Percentiles rank a stretch among this genome's conserved stretches.
Conservation (phyloP, 2,113 vertebrate species). For the Bos javanicus region DNA sequence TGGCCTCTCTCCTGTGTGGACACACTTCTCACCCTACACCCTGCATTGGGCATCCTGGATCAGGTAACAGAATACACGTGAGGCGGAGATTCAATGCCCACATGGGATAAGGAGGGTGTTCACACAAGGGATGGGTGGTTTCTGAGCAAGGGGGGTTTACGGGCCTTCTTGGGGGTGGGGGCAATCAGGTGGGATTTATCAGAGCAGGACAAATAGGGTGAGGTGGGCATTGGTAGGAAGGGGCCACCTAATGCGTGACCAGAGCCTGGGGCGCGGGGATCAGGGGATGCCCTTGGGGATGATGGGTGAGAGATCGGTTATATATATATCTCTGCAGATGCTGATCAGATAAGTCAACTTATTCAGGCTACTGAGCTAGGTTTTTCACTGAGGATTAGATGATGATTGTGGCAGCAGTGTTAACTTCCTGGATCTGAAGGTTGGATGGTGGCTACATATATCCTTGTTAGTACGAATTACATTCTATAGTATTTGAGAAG, state of each 20-base stretch:
- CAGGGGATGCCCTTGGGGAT: background rate
- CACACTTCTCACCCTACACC: background rate
- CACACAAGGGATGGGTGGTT: background rate
- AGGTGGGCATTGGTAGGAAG: background rate
- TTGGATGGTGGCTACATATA: too few relatives aligned
- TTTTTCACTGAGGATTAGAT: background rate
- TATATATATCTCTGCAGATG: background rate
- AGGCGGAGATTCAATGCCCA: rapidly evolving
- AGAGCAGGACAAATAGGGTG: background rate
- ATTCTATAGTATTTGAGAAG: background rate
- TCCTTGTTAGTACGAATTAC: background rate
- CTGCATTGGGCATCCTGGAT: background rate
- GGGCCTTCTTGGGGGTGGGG: rapidly evolving
- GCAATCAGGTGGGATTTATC: background rate
- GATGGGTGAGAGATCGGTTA: background rate
- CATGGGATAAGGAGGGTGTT: background rate
- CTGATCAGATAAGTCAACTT: background rate
- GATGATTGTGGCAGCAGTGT: background rate
- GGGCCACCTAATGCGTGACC: background rate
- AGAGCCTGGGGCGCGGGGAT: rapidly evolving
- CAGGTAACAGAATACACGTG: background rate
- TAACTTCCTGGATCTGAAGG: background rate
- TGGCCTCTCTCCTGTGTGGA: background rate
- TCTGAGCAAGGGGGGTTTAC: background rate
- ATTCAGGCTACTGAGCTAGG: background rate